Evolutionary conservation across 1,140 invertebrate species (phyloP), one percentile per base, ranked within the genome.

Genomic region (Neelides sp.): DNA sequence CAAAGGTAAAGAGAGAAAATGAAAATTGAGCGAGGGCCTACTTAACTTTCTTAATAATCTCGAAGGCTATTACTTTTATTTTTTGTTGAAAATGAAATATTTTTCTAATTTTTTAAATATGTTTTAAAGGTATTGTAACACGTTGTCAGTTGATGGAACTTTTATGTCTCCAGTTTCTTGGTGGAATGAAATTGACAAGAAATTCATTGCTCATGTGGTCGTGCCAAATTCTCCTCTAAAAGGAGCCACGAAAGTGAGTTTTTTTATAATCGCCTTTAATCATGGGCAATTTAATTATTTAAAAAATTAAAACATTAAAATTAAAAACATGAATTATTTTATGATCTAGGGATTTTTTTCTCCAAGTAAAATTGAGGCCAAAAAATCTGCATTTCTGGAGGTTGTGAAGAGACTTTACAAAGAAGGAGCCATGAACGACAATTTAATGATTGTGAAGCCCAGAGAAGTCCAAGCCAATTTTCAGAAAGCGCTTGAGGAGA

Each of bases 191-290:
- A 23, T 41, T 52, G n/a, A 19, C 12, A 20, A 57, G 62, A 65
- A 55, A 61, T 39, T 74, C 72, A 40, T 66, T 64, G 63, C 72
- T 1, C 62, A 59, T 17, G 67, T 87, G 1, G 64, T 70, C 23
- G 64, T 92, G 53, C 88, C 88, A 1, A 77, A n/a, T n/a, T n/a
- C n/a, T n/a, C n/a, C n/a, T n/a, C n/a, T 83, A 2, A 80, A 80
- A 56, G 84, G 82, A n/a, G 75, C 78, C 0, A 59, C 84, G 17
- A 74, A 73, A 56, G 65, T 75, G 32, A 59, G 64, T 23, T 69
- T 76, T 53, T 64, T 64, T 61, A 73, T 79, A 57, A 39, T 34
- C 1, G 52, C 34, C 15, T 41, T 36, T 12, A 3, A 44, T 23
- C 24, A 42, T 63, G 56, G 19, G 5, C 49, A 26, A 44, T 52